Evolutionary conservation across 2,888 invertebrate species (phyloP).

Genomic region (Tenthredo scrophulariae): DNA sequence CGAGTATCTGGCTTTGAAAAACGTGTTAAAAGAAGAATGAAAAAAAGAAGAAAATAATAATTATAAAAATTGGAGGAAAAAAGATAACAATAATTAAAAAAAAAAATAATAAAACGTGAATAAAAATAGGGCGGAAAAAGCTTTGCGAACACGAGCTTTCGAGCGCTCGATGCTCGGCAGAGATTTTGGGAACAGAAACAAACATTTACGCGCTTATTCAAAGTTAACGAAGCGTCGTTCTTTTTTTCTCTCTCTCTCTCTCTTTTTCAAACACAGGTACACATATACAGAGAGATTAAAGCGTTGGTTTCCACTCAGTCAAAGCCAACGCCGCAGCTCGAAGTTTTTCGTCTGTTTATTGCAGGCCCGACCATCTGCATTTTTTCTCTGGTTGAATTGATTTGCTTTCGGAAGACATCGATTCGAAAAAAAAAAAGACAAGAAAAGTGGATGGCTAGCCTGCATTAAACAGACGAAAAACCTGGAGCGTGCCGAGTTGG

Average conservation of each 20-base stretch:
- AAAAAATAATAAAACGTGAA: neutral
- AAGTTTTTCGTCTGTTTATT: no score
- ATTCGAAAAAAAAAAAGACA: no score
- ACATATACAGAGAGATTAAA: no score
- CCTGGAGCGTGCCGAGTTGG: no score
- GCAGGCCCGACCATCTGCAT: no score
- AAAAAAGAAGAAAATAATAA: slow-evolving; percentile 30
- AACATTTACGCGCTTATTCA: slow-evolving; percentile 47
- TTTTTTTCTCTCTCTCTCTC: neutral
- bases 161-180: neutral
- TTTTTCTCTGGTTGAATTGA: no score
- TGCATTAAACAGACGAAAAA: no score
- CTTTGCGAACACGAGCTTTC: slow-evolving; percentile 26
- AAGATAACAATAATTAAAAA: neutral
- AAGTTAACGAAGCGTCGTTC: slow-evolving; percentile 44
- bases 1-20: slow-evolving; percentile 29
- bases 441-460: no score
- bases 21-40: slow-evolving; percentile 29
- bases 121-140: slow-evolving; percentile 15
- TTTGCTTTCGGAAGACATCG: no score
- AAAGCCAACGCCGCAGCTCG: no score
- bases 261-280: neutral
- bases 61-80: slow-evolving; percentile 11
- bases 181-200: slow-evolving; percentile 38
- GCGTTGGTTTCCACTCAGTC: no score